Percentiles rank a stretch among this genome's conserved stretches.
phyloP scores from a whole-genome alignment of 2,113 vertebrate species.

The Enhydra lutris region DNA sequence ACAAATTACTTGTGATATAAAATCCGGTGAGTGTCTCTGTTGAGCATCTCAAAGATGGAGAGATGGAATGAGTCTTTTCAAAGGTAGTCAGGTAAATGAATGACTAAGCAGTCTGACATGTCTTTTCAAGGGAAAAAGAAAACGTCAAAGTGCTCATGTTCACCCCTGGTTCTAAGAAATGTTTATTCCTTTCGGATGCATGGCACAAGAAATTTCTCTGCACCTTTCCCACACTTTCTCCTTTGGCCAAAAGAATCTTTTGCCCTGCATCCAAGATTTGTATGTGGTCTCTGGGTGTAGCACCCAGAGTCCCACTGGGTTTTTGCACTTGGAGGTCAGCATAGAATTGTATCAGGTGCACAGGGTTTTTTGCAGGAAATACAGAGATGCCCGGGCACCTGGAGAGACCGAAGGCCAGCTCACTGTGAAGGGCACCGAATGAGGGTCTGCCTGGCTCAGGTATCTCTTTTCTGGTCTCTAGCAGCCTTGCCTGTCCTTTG shows the following conservation, averaged over 20 bases:
- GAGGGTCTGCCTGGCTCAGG: neutral
- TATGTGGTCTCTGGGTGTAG: neutral
- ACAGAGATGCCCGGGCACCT: neutral
- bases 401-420: neutral
- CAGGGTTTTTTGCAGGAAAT: neutral
- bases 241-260: neutral
- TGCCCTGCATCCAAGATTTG: neutral
- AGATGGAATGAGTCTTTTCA: neutral
- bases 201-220: neutral
- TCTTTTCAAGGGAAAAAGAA: slow-evolving; percentile 12
- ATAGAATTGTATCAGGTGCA: neutral
- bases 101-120: neutral
- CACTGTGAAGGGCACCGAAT: neutral
- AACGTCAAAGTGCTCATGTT: neutral
- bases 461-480: neutral
- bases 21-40: neutral
- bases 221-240: neutral
- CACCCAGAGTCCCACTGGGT: neutral
- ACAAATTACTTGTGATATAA: slow-evolving; percentile 41
- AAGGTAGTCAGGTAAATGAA: neutral
- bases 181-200: neutral
- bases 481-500: neutral
- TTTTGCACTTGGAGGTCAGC: neutral
- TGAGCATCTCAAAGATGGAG: neutral
- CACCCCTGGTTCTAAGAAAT: neutral